Percentiles rank a stretch among this genome's conserved stretches.
These are phyloP conservation scores for Platyrinchus mystaceus DNA, from an alignment of 2,797 vertebrate genomes.

Conservation along the genomic window DNA sequence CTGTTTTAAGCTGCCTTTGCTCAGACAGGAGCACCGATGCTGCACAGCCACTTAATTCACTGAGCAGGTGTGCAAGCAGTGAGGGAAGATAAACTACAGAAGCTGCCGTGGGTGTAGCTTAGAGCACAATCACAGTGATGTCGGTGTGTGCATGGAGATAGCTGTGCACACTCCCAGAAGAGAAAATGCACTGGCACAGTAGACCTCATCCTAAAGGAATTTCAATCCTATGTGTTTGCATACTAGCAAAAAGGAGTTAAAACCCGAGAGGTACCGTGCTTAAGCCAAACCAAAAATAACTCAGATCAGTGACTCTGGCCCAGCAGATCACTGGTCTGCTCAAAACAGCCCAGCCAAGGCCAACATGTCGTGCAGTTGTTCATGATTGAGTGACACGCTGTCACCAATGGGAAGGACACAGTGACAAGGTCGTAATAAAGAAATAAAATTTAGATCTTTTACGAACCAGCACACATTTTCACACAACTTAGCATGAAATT, in stretches of 20 bases:
- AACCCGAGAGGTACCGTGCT: background rate
- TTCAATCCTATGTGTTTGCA: background rate
- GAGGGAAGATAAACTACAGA: background rate
- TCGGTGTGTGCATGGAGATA: rapidly evolving
- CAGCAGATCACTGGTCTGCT: background rate
- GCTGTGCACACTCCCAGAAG: background rate
- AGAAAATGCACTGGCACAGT: rapidly evolving
- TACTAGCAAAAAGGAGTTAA: background rate
- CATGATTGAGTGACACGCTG: background rate
- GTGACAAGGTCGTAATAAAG: background rate
- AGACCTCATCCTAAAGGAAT: background rate
- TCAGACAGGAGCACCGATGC: background rate
- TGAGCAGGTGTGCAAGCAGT: background rate
- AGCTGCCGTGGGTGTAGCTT: background rate
- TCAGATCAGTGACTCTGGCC: background rate
- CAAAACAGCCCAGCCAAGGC: background rate
- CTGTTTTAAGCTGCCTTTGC: background rate
- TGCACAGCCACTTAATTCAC: background rate
- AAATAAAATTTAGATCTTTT: background rate
- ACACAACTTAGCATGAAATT: background rate
- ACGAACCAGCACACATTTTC: background rate
- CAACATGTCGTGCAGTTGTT: background rate
- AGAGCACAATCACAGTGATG: rapidly evolving
- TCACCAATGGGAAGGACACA: background rate
- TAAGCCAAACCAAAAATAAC: background rate